Evolutionary conservation across 2,797 vertebrate genomes (phyloP).

Genomic region (Sebastes cheni): DNA sequence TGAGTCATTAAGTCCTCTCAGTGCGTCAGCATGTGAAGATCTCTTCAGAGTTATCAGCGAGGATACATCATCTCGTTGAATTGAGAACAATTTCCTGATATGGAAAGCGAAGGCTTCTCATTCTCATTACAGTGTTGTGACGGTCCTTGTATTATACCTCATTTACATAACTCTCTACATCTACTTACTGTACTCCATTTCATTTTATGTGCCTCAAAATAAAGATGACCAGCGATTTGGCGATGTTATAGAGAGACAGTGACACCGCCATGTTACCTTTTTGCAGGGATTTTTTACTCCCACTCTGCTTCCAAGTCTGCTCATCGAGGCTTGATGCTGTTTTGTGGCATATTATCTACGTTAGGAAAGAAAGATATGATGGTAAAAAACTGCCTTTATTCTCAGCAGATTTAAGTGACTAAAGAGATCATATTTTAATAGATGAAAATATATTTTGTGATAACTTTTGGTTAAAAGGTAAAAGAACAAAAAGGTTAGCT

Average conservation of each 20-base stretch:
- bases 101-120: conserved; percentile 48
- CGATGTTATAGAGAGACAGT: background rate
- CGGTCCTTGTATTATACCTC: conserved; percentile 14
- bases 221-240: background rate
- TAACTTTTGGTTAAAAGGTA: background rate
- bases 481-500: background rate
- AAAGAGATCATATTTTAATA: background rate
- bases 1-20: conserved; percentile 65
- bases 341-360: background rate
- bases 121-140: conserved; percentile 37
- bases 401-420: background rate
- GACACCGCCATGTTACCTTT: background rate
- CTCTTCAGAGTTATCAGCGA: conserved; percentile 68
- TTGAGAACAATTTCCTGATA: conserved; percentile 66
- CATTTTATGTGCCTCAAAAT: background rate
- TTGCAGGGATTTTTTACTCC: background rate
- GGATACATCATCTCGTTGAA: conserved; percentile 61
- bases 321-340: background rate
- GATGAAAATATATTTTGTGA: background rate
- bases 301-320: too few species aligned
- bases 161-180: conserved; percentile 26
- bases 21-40: conserved; percentile 63
- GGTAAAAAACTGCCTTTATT: background rate
- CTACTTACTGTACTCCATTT: background rate
- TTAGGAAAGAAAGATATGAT: background rate